Evolutionary conservation across 2,888 invertebrate species (phyloP).

Genomic region (Hydraecia micacea): DNA sequence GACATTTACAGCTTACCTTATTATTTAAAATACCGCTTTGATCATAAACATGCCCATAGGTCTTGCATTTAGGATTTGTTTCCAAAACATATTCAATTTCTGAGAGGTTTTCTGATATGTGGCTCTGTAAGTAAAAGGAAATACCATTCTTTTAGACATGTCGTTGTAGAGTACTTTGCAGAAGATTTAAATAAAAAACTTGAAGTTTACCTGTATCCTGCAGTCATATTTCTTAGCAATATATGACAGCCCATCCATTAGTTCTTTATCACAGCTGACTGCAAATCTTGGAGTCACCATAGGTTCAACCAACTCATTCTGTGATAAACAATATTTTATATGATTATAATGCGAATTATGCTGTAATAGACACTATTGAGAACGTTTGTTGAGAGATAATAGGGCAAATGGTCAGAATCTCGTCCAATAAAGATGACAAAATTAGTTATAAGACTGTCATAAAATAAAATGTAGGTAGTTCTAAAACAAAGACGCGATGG

Average conservation of each 20-base stretch:
- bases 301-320: constrained; percentile 93
- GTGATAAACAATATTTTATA: constrained; percentile 68
- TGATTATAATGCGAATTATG: neutral
- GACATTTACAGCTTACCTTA: constrained; percentile 89
- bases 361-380: neutral
- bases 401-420: neutral
- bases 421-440: neutral
- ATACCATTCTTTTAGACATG: neutral
- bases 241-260: constrained; percentile 92
- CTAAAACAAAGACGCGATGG: neutral
- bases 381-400: neutral
- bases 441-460: neutral
- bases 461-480: neutral
- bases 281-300: constrained; percentile 97
- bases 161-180: neutral
- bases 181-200: neutral
- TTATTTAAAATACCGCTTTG: constrained; percentile 92
- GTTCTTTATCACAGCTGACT: constrained; percentile 93
- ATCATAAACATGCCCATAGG: constrained; percentile 95
- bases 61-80: constrained; percentile 88
- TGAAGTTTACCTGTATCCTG: constrained; percentile 92
- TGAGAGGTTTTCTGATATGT: constrained; percentile 94
- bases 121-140: constrained; percentile 90
- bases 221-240: constrained; percentile 92
- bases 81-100: constrained; percentile 93